Evolutionary conservation across 2,113 vertebrate species (phyloP), one percentile per base, ranked within the genome.

Genomic region (Lagopus muta): DNA sequence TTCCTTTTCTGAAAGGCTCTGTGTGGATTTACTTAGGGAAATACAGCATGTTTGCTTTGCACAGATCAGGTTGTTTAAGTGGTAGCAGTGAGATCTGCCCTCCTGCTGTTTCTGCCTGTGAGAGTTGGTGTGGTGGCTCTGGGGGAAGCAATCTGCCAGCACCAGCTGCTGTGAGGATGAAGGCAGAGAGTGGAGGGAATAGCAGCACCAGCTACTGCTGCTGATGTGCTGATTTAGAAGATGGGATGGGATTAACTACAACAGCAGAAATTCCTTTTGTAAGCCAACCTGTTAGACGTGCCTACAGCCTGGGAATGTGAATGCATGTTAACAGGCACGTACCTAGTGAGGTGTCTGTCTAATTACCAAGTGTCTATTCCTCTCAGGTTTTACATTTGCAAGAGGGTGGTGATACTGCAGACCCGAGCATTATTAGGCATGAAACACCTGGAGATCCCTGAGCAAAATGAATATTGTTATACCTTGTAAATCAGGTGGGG

Each of bases 201-300:
- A 40, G 36, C 60, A 80, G 42, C 24, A 61, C 50, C 0, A 0
- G 11, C 19, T 24, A 30, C 15, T 0, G 0, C 28, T 75, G 47
- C 43, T 21, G 25, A 8, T 11, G 2, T 1, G 1, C 6, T 32
- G 13, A 32, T 64, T 72, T 36, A 70, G 74, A 55, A 22, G 34
- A 34, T 65, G 32, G 40, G 6, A 8, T 83, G 70, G 28, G 36
- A 82, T 47, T 82, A 52, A 34, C 18, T 24, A 32, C 45, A 82
- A n/a, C 13, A 77, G 34, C 65, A 78, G 55, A 69, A 90, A 67
- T 8, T 45, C 13, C 24, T 18, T 82, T 88, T 86, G 65, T 47
- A 86, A 90, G 43, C 40, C 48, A n/a, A 87, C 36, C 8, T 75
- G 47, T 67, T 67, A 65, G 60, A 34, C 1, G 20, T 55, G 6